These are phyloP conservation scores for Drosophila meridionalis DNA, from an alignment of 2,888 invertebrate genomes.

Conservation along the genomic window DNA sequence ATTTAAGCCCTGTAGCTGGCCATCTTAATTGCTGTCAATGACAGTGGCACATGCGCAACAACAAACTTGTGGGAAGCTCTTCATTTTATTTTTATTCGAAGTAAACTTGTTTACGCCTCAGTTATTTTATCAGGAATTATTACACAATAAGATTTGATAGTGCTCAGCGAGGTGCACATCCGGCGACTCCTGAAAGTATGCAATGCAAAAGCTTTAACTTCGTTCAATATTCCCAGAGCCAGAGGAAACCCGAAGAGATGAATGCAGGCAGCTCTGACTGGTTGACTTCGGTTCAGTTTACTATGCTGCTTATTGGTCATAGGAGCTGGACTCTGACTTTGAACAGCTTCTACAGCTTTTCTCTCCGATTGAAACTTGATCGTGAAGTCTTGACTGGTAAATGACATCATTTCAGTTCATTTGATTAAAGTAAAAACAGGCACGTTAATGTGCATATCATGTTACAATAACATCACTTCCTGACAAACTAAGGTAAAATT, in stretches of 20 bases:
- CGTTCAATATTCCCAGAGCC: not conserved
- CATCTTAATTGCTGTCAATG: constrained; percentile 32
- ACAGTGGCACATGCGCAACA: constrained; percentile 6
- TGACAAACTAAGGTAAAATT: too few relatives aligned
- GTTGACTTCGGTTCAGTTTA: not conserved
- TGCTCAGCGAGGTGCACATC: not conserved
- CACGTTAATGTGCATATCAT: not conserved
- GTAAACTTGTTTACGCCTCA: constrained; percentile 4
- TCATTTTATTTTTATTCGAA: not conserved
- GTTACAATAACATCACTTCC: not conserved
- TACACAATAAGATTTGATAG: not conserved
- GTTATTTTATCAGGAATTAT: not conserved
- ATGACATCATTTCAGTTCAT: not conserved
- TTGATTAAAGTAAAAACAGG: not conserved
- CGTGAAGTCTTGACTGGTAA: not conserved
- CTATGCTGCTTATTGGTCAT: not conserved
- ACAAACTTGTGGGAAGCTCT: not conserved
- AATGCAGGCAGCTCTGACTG: not conserved
- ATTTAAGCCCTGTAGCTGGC: constrained; percentile 13
- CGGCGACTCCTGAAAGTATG: not conserved
- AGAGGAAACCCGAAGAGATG: not conserved
- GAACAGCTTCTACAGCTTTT: not conserved
- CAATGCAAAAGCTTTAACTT: not conserved
- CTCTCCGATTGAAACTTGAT: not conserved
- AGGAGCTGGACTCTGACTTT: not conserved